Conservation (phyloP, 2,888 invertebrate genomes). For the Antheraea yamamai region DNA sequence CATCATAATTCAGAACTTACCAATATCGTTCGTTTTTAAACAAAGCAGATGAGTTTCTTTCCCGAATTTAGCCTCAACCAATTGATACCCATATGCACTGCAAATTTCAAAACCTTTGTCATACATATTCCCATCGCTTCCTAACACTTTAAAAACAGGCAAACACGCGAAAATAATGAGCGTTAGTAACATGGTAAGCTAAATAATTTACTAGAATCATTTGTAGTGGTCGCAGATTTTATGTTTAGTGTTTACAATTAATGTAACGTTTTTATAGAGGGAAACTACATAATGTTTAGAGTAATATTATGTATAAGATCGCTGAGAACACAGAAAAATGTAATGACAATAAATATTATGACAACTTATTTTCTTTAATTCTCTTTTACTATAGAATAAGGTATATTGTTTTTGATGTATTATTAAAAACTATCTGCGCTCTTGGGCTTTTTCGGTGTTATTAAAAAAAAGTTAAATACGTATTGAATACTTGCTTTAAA, state of each 20-base stretch:
- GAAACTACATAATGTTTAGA: background rate
- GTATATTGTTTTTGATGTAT: background rate
- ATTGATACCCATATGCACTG: conserved; percentile 48
- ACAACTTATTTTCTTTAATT: background rate
- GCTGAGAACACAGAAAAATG: background rate
- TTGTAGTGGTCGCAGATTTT: background rate
- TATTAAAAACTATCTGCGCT: background rate
- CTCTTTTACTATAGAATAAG: background rate
- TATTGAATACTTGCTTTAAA: no score
- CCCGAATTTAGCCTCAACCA: conserved; percentile 60
- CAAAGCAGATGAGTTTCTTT: conserved; percentile 59
- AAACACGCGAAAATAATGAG: background rate
- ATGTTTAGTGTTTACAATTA: background rate
- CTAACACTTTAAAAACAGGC: background rate
- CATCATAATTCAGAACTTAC: conserved; percentile 35
- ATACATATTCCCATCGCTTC: background rate
- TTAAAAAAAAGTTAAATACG: no score
- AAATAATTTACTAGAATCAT: background rate
- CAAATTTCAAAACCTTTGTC: conserved; percentile 35
- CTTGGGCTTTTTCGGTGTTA: no score
- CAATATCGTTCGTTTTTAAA: conserved; percentile 51
- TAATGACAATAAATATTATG: background rate
- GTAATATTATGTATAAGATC: background rate
- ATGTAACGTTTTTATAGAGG: background rate
- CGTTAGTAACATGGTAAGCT: conserved; percentile 1